phyloP scores from a whole-genome alignment of 2,113 vertebrate genomes.

The Syrmaticus mikado region DNA sequence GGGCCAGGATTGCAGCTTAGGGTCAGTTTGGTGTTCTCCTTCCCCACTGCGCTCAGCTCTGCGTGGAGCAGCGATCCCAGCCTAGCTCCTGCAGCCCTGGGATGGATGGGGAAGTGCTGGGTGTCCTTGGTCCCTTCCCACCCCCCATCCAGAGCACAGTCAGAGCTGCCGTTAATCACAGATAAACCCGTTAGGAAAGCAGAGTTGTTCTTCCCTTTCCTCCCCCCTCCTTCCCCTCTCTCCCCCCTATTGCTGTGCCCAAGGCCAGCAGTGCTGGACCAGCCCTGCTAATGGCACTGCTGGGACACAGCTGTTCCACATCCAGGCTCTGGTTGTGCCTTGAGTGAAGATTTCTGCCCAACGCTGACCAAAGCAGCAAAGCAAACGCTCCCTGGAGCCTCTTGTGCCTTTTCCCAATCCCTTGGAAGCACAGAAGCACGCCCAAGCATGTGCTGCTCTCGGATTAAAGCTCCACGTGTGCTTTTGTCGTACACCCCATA shows the following conservation, averaged over 20 bases:
- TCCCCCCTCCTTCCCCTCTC: background rate
- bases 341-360: background rate
- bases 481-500: background rate
- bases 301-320: background rate
- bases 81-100: background rate
- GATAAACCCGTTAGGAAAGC: background rate
- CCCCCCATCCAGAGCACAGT: fast-evolving
- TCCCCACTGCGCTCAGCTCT: background rate
- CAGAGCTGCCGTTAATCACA: background rate
- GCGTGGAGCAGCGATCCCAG: background rate
- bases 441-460: background rate
- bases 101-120: background rate
- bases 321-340: background rate
- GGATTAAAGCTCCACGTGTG: background rate
- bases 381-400: background rate
- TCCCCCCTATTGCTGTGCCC: background rate
- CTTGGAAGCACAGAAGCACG: background rate
- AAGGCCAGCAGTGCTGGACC: background rate
- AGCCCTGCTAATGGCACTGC: background rate
- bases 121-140: background rate
- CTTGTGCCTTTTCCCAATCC: background rate
- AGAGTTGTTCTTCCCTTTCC: constrained; percentile 11
- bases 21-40: background rate
- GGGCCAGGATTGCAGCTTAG: background rate
- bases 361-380: background rate